Base-by-base conservation (phyloP, 2,888 invertebrate genomes). In the Leptogaster cylindrica region DNA sequence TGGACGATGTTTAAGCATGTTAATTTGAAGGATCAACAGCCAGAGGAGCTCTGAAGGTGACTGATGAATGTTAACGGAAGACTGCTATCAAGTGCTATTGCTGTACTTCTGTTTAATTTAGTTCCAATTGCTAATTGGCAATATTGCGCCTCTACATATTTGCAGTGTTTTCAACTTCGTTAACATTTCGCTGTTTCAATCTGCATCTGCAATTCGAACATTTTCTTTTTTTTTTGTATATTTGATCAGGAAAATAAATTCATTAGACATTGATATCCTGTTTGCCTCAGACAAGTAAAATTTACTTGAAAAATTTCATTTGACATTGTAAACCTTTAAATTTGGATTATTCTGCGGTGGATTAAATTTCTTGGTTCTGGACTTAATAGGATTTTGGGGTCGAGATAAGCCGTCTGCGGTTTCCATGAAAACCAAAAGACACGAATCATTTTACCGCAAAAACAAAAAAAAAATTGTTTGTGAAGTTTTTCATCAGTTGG, bases 11-110 rank as follows among this genome's bases (percentile, higher is more conserved):
- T 65, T 44, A 52, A 65, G 51, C 52, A 52, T 52, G 48, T 65
- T 65, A 65, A 65, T 65, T 44, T 18, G 51, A 65, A 65, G 20
- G 39, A 65, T 52, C 65, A 65, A 65, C 52, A 65, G 18, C 41
- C 14, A n/a, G 18, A 48, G 28, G 46, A 28, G 14, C 18, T 16
- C 44, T 28, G 61, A 61, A 41, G 44, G 41, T 10, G 18, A 27
- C 44, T 61, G 61, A 44, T 61, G 41, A 44, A 10, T 28, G 44
- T 27, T 27, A 55, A 12, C 55, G 12, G 33, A 55, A 55, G 55
- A 20, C 39, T n/a, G 25, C 4, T 1, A 12, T 44, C 28, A 28
- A 18, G 28, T 28, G 44, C 44, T 44, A 44, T 28, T 61, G 6
- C 28, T 28, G 27, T 18, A 16, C 28, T 14, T 18, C 44, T 44